phyloP scores from a whole-genome alignment of 2,113 vertebrate genomes.

The Poeciliopsis retropinna region DNA sequence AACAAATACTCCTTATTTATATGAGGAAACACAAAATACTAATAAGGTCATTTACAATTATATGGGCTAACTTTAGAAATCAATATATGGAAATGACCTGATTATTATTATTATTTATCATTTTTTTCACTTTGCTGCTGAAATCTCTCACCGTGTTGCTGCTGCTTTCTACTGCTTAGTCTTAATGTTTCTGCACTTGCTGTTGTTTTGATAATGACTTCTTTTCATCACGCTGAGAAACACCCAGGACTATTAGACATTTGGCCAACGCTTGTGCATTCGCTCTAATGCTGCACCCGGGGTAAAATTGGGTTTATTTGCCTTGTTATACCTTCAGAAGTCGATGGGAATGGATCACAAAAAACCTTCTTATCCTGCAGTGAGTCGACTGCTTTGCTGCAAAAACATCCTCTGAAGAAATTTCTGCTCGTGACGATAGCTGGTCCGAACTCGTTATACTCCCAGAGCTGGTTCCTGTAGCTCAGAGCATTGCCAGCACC shows the following conservation, averaged over 20 bases:
- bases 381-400: conserved; percentile 20
- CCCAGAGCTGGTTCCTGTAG: conserved; percentile 83
- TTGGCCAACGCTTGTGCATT: not conserved
- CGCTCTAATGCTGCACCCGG: not conserved
- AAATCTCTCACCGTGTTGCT: not conserved
- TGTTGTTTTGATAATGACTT: not conserved
- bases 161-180: not conserved
- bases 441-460: conserved; percentile 83
- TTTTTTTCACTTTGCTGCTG: not conserved
- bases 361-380: conserved; percentile 28
- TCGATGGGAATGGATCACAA: conserved; percentile 35
- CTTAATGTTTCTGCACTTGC: not conserved
- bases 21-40: too few relatives aligned
- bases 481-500: conserved; percentile 85
- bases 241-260: not conserved
- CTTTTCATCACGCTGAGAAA: not conserved
- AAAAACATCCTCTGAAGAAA: conserved; percentile 21
- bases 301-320: not conserved
- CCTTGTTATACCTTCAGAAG: conserved; percentile 6
- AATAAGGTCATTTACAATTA: too few relatives aligned
- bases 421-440: conserved; percentile 60
- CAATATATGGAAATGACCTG: not conserved
- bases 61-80: not conserved
- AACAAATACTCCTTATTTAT: too few relatives aligned
- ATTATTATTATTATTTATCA: not conserved